Percentiles rank a stretch among this genome's conserved stretches.
Evolutionary conservation across 2,797 vertebrate species (phyloP).

Genomic region (Danio choprae): DNA sequence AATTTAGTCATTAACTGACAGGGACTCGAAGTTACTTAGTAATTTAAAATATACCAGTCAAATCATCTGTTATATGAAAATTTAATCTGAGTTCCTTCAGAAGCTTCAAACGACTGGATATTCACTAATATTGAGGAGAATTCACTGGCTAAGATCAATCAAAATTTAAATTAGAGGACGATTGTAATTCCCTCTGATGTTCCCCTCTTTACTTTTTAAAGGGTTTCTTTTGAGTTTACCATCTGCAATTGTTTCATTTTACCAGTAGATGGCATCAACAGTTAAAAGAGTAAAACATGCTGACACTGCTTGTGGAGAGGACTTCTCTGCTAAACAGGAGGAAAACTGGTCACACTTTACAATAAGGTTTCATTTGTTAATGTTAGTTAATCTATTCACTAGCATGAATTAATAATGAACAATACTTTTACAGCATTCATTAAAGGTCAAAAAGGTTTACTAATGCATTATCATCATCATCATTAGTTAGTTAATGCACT

Average conservation of each 20-base stretch:
- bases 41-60: background rate
- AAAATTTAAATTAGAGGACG: background rate
- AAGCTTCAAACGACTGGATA: background rate
- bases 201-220: background rate
- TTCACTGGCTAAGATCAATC: background rate
- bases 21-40: background rate
- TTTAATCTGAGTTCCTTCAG: background rate
- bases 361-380: no score
- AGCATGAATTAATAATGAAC: no score
- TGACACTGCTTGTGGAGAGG: background rate
- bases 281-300: conserved; percentile 66
- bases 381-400: no score
- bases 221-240: background rate
- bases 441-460: no score
- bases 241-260: conserved; percentile 62
- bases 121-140: background rate
- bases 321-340: background rate
- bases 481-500: no score
- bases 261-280: conserved; percentile 80
- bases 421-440: no score
- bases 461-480: no score
- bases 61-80: background rate
- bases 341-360: no score
- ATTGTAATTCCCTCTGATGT: background rate
- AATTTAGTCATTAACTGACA: background rate